Conservation (phyloP, 2,113 vertebrate genomes). For the Ptychochromis oligacanthus region DNA sequence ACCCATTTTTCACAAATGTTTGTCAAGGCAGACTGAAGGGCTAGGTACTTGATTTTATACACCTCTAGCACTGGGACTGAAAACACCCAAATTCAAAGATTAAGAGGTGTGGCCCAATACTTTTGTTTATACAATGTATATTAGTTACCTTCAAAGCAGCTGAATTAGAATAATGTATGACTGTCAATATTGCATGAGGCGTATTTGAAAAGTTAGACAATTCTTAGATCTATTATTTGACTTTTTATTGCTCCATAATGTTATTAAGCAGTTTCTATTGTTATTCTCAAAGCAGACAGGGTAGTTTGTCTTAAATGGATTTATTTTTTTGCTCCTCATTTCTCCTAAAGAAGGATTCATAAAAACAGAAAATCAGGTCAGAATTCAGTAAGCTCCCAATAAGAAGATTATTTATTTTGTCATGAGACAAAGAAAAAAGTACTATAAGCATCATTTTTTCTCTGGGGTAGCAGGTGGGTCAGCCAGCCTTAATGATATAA, state of each 20-base stretch:
- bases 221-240: not conserved
- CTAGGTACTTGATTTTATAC: too few species aligned
- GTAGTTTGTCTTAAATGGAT: not conserved
- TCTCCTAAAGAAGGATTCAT: not conserved
- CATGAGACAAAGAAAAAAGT: not conserved
- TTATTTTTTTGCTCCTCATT: not conserved
- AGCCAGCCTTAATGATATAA: not conserved
- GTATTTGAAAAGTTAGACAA: not conserved
- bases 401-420: not conserved
- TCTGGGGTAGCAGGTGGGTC: conserved; percentile 5
- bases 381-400: not conserved
- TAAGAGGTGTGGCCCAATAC: too few species aligned
- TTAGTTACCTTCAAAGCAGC: too few species aligned
- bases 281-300: not conserved
- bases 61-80: too few species aligned
- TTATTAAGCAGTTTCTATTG: not conserved
- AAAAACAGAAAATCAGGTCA: not conserved
- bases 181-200: too few species aligned
- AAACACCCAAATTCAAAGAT: too few species aligned
- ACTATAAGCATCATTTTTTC: not conserved
- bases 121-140: too few species aligned
- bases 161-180: too few species aligned
- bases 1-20: not conserved
- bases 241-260: not conserved
- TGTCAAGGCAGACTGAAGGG: not conserved